Evolutionary conservation across 2,888 invertebrate genomes (phyloP), one percentile per base, ranked within the genome.

Genomic region (Cheilosia vulpina): DNA sequence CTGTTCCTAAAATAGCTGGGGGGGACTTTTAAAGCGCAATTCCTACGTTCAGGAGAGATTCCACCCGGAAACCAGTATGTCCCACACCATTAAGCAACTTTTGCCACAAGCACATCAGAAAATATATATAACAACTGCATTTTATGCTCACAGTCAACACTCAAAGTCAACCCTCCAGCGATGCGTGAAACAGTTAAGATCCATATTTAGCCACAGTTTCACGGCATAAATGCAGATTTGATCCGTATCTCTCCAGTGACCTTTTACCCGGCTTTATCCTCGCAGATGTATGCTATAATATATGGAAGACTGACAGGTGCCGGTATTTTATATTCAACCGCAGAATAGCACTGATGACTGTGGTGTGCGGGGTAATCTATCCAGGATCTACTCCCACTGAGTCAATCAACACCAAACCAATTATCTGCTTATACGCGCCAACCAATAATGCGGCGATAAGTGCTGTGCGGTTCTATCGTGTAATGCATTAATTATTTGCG

Each of bases 101-200:
- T 58, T 7, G 1, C 21, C 1, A 21, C 47, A n/a, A 71, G 52
- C 43, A 19, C 27, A 45, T 38, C 24, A 45, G 38, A 60, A 19
- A 24, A 75, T 4, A 21, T 21, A 21, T 21, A n/a, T 21, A 45
- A 34, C 62, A 31, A 41, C 63, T 65, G 63, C 79, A 79, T 65
- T 72, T 57, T 72, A 79, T 65, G 65, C 65, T 79, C 71, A 78
- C 57, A 47, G 47, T 41, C 13, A 43, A 19, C 43, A 38, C 43
- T 47, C 53, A 66, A 60, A 73, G 53, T 68, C 43, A 21, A 41
- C 45, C 80, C 65, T 43, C 2, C 1, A n/a, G 53, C 80, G 66
- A 75, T 75, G 80, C 66, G 80, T 80, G 80, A 53, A 55, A 53
- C 66, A 52, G 31, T 80, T 80, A 60, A 53, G 79, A 75, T 80